phyloP scores from a whole-genome alignment of 2,113 vertebrate species.

The Indicator indicator region DNA sequence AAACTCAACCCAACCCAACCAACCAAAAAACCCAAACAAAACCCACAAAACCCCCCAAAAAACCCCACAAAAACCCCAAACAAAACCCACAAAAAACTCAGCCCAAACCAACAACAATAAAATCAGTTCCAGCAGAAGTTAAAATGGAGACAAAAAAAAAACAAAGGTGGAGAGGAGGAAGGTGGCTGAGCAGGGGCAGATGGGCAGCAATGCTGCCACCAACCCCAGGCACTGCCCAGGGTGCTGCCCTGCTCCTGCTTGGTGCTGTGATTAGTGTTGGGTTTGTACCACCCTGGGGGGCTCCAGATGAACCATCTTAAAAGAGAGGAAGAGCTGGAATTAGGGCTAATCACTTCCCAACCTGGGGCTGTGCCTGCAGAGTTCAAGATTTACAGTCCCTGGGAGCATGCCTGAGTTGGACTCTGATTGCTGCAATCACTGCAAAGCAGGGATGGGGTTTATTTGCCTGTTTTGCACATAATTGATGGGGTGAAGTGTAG shows the following conservation, averaged over 20 bases:
- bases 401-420: not conserved
- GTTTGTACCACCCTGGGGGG: not conserved
- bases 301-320: not conserved
- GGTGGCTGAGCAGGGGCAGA: not conserved
- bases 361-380: not conserved
- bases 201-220: not conserved
- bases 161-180: not conserved
- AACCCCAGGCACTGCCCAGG: accelerated
- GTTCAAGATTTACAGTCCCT: not conserved
- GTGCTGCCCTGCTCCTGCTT: not conserved
- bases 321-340: constrained; percentile 15
- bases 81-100: too few species aligned
- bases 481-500: not conserved
- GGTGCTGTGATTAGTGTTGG: not conserved
- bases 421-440: constrained; percentile 64
- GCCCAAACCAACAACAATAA: too few species aligned
- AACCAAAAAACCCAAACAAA: too few species aligned
- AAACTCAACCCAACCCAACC: too few species aligned
- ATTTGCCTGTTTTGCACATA: not conserved
- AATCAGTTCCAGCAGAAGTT: not conserved
- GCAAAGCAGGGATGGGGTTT: not conserved
- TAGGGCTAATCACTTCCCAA: constrained; percentile 34
- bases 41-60: too few species aligned
- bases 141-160: not conserved
- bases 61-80: too few species aligned